These are phyloP conservation scores for Lithobates pipiens DNA, from an alignment of 2,797 vertebrate species.

Conservation along the genomic window DNA sequence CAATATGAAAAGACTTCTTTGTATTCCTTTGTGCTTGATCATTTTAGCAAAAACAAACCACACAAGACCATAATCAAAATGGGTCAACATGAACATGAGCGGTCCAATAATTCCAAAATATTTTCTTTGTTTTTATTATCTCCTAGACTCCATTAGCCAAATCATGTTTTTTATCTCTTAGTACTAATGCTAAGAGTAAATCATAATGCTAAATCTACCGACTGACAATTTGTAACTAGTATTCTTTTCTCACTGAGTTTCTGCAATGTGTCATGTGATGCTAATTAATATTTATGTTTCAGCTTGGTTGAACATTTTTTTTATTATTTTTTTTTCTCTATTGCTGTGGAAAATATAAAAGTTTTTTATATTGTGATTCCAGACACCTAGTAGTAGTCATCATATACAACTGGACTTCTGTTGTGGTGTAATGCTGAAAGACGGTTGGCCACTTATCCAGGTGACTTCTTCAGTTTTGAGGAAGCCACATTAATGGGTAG, in stretches of 20 bases:
- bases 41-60: slow-evolving; percentile 63
- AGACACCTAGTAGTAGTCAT: too few species aligned
- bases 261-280: neutral
- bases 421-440: too few species aligned
- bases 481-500: too few species aligned
- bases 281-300: neutral
- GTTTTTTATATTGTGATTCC: too few species aligned
- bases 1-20: slow-evolving; percentile 69
- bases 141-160: neutral
- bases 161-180: neutral
- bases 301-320: neutral
- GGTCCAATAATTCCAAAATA: slow-evolving; percentile 48
- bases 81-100: slow-evolving; percentile 31
- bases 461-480: too few species aligned
- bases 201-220: neutral
- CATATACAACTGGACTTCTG: too few species aligned
- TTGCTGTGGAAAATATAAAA: too few species aligned
- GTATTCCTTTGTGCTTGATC: slow-evolving; percentile 67
- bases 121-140: slow-evolving; percentile 40
- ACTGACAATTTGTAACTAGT: neutral
- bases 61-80: slow-evolving; percentile 45
- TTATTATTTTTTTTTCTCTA: too few species aligned
- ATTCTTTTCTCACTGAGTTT: neutral
- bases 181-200: neutral
- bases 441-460: too few species aligned